These are phyloP conservation scores for Drosophila littoralis DNA, from an alignment of 1,140 invertebrate genomes.

Conservation along the genomic window DNA sequence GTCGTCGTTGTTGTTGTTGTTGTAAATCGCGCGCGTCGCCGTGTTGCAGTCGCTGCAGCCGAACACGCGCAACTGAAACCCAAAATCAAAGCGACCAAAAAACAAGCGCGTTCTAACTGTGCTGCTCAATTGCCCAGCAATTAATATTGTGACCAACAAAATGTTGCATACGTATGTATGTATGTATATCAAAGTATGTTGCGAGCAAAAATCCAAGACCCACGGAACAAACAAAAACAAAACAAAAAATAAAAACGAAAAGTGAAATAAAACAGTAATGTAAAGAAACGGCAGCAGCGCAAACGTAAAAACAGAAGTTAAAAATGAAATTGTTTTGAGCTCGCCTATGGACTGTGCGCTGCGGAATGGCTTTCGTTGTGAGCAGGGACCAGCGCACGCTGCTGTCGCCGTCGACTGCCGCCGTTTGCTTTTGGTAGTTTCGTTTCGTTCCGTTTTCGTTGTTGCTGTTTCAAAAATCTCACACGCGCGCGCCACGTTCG, in stretches of 20 bases:
- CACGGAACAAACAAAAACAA: slow-evolving; percentile 9
- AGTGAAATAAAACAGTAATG: neutral
- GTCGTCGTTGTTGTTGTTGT: slow-evolving; percentile 12
- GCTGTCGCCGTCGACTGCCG: slow-evolving; percentile 68
- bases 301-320: slow-evolving; percentile 10
- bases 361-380: slow-evolving; percentile 61
- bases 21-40: slow-evolving; percentile 44
- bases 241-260: slow-evolving; percentile 4
- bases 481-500: slow-evolving; percentile 20
- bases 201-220: slow-evolving; percentile 6
- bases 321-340: slow-evolving; percentile 41
- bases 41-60: slow-evolving; percentile 50
- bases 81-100: slow-evolving; percentile 34
- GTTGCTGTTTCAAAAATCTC: neutral
- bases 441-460: slow-evolving; percentile 48
- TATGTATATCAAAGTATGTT: too few relatives aligned
- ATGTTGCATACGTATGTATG: too few relatives aligned
- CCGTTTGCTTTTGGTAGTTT: slow-evolving; percentile 61
- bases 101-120: slow-evolving; percentile 14
- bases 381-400: slow-evolving; percentile 51
- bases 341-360: slow-evolving; percentile 62
- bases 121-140: slow-evolving; percentile 2
- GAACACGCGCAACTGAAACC: slow-evolving; percentile 50
- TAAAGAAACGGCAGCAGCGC: slow-evolving; percentile 1
- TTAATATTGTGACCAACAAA: neutral